A percentile compares a stretch with the other conserved stretches of the same genome.
Evolutionary conservation across 37 sponge, comb jelly and placozoan genomes (phyloP).

Genomic region (Petrosia ficiformis): DNA sequence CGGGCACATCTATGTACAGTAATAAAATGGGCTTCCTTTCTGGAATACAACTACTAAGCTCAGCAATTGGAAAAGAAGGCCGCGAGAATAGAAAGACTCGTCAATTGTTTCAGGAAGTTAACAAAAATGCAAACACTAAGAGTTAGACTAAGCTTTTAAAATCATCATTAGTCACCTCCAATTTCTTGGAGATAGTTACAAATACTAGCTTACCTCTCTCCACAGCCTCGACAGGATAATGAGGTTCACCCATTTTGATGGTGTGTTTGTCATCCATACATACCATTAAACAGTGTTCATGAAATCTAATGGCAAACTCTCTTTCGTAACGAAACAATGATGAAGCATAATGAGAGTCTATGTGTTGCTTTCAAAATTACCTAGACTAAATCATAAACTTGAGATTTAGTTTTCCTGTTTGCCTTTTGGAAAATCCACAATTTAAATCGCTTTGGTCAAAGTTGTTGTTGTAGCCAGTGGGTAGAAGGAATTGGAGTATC

Average conservation of each 20-base stretch:
- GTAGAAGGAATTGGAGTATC: constrained; percentile 31
- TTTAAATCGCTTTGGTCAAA: constrained; percentile 20
- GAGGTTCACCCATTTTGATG: neutral
- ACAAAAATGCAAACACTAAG: no score
- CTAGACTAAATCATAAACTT: constrained; percentile 20
- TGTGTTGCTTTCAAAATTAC: constrained; percentile 18
- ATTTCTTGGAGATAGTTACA: constrained; percentile 3
- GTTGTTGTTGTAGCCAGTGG: constrained; percentile 30
- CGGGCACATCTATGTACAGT: no score
- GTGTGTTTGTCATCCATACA: constrained; percentile 2
- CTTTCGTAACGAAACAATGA: neutral
- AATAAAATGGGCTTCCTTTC: no score
- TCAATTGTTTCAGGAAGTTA: neutral
- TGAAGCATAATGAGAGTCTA: constrained; percentile 15
- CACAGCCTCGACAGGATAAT: neutral
- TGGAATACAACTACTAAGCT: no score
- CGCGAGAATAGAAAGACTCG: neutral
- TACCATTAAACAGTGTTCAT: neutral
- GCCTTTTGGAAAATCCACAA: neutral
- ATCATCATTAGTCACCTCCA: no score
- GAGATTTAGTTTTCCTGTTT: neutral
- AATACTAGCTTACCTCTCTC: constrained; percentile 10
- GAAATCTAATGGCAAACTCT: constrained; percentile 1
- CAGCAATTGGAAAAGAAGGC: no score
- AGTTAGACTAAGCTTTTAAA: no score